These are phyloP conservation scores for Cisticola juncidis DNA, from an alignment of 2,113 vertebrate species.

Conservation along the genomic window DNA sequence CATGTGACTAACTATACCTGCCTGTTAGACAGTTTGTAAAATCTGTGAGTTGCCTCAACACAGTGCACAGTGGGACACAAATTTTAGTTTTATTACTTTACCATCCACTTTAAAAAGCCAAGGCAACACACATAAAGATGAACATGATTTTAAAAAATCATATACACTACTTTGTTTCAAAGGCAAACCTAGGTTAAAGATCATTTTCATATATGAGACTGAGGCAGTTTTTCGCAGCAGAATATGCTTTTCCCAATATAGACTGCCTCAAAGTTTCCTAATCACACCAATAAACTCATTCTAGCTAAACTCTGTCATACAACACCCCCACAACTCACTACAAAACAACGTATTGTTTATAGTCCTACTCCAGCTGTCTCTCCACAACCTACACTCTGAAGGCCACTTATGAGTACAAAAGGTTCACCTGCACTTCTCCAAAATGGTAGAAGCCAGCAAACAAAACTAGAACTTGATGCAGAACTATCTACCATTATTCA, in stretches of 20 bases:
- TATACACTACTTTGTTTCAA: neutral
- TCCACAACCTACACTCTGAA: neutral
- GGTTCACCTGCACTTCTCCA: neutral
- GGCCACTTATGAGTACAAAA: neutral
- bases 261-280: neutral
- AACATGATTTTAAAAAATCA: neutral
- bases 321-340: neutral
- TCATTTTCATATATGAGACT: neutral
- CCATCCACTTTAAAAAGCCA: neutral
- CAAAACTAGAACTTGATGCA: neutral
- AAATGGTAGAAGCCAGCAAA: neutral
- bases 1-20: rapidly evolving
- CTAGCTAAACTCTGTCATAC: neutral
- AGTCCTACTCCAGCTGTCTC: neutral
- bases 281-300: neutral
- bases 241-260: neutral
- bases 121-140: neutral
- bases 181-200: neutral
- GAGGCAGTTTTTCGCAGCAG: neutral
- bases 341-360: neutral
- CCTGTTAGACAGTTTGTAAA: neutral
- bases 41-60: neutral
- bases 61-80: neutral
- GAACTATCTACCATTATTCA: neutral
- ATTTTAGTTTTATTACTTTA: neutral